Conservation (phyloP, 2,797 vertebrate species). For the Tympanoctomys barrerae region DNA sequence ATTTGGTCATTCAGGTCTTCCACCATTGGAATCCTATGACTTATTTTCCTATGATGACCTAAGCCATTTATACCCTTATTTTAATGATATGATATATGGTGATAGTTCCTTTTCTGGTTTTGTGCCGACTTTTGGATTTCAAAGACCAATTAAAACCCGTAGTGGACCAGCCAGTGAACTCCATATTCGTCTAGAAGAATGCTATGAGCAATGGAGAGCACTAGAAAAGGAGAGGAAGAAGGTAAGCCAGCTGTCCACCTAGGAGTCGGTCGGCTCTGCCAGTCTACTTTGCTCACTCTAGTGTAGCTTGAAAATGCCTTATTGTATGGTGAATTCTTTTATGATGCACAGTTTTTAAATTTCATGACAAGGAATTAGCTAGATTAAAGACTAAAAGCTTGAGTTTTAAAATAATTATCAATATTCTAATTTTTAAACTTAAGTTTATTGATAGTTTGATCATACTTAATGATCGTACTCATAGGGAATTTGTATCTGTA, state of each 20-base stretch:
- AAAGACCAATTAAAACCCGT: slow-evolving; percentile 87
- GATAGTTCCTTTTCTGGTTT: slow-evolving; percentile 87
- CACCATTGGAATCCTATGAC: slow-evolving; percentile 86
- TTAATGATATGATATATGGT: slow-evolving; percentile 86
- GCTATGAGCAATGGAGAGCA: slow-evolving; percentile 93
- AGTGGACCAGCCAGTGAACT: slow-evolving; percentile 90
- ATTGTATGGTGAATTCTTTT: slow-evolving; percentile 54
- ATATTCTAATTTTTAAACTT: slow-evolving; percentile 6
- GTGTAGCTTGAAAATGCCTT: slow-evolving; percentile 45
- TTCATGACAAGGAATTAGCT: slow-evolving; percentile 61
- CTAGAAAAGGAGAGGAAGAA: slow-evolving; percentile 95
- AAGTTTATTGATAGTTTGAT: neutral
- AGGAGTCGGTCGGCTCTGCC: slow-evolving; percentile 6
- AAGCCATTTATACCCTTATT: slow-evolving; percentile 88
- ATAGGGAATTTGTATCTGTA: neutral
- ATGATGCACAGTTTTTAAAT: slow-evolving; percentile 55
- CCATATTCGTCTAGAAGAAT: slow-evolving; percentile 92
- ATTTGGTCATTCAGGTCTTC: slow-evolving; percentile 83
- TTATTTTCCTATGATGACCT: slow-evolving; percentile 87
- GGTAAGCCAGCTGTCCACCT: slow-evolving; percentile 87
- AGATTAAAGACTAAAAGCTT: slow-evolving; percentile 56
- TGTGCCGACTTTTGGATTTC: slow-evolving; percentile 85
- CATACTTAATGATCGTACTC: neutral
- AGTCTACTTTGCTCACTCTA: slow-evolving; percentile 49
- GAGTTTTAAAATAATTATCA: slow-evolving; percentile 40